Percentiles rank a stretch among this genome's conserved stretches.
Evolutionary conservation across 2,113 vertebrate genomes (phyloP).

Genomic region (Pholis gunnellus): DNA sequence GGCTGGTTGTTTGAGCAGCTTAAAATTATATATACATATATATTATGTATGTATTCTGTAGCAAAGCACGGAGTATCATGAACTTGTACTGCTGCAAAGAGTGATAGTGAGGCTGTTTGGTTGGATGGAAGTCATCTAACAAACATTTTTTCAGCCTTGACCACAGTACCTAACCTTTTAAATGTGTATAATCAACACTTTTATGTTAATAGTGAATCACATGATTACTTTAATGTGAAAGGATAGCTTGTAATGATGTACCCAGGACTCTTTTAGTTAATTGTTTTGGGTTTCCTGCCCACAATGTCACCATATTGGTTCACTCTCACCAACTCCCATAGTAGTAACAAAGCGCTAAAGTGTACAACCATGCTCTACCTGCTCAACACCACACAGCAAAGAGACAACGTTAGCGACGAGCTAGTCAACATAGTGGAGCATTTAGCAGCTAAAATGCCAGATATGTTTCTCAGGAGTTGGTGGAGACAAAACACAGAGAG

Average conservation of each 20-base stretch:
- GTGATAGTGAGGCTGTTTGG: not conserved
- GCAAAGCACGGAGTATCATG: not conserved
- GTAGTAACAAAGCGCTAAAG: not conserved
- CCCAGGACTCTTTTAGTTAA: not conserved
- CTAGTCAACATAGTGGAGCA: too few relatives aligned
- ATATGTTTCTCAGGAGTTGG: too few relatives aligned
- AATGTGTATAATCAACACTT: not conserved
- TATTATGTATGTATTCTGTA: not conserved
- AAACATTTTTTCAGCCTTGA: not conserved
- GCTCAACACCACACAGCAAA: not conserved
- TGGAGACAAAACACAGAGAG: not conserved
- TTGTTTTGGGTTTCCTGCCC: not conserved
- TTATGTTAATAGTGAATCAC: not conserved
- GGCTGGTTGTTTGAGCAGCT: not conserved
- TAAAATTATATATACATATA: not conserved
- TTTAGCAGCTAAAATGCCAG: too few relatives aligned
- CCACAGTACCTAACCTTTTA: not conserved
- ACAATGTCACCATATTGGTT: not conserved
- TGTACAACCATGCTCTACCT: not conserved
- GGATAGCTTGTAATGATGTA: too few relatives aligned
- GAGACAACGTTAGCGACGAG: not conserved
- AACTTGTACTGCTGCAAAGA: not conserved
- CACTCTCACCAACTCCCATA: not conserved
- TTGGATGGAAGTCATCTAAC: not conserved
- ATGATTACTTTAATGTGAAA: not conserved